These are phyloP conservation scores for Scaptodrosophila lebanonensis DNA, from an alignment of 1,140 invertebrate species.

Conservation along the genomic window DNA sequence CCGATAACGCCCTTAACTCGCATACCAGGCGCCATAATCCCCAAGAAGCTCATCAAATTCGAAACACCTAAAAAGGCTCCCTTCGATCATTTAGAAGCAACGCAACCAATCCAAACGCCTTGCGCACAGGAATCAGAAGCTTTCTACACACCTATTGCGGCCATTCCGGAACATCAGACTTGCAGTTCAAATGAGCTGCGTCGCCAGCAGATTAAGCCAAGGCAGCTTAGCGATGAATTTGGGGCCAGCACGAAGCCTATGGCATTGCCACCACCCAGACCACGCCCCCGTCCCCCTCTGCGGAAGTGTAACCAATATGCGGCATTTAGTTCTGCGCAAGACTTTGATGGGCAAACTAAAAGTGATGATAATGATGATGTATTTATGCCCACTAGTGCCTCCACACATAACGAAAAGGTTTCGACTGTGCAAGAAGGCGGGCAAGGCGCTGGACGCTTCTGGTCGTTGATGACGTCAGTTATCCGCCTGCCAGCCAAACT, in stretches of 20 bases:
- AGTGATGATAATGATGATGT: constrained; percentile 53
- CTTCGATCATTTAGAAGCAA: no score
- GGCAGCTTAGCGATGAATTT: constrained; percentile 47
- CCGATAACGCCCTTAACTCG: constrained; percentile 59
- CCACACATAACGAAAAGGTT: constrained; percentile 47
- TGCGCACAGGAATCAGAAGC: constrained; percentile 34
- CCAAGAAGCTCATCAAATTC: constrained; percentile 68
- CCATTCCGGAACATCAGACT: constrained; percentile 12
- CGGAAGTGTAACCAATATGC: constrained; percentile 27
- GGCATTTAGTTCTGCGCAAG: constrained; percentile 45
- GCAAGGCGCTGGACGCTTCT: constrained; percentile 38
- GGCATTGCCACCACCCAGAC: constrained; percentile 13
- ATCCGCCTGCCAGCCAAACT: constrained; percentile 54
- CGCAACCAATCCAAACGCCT: neutral
- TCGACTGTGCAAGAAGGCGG: constrained; percentile 1
- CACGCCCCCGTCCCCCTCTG: constrained; percentile 44
- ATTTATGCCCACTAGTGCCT: constrained; percentile 45
- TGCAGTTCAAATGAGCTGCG: constrained; percentile 5
- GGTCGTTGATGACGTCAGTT: constrained; percentile 62
- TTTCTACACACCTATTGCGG: constrained; percentile 61
- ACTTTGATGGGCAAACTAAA: constrained; percentile 1
- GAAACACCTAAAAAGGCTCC: constrained; percentile 58
- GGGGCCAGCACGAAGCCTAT: constrained; percentile 12
- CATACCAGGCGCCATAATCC: constrained; percentile 44
- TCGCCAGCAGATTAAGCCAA: constrained; percentile 29